phyloP scores from a whole-genome alignment of 30 jellyfish, hydroid and myxozoan species.

The Hydra vulgaris region DNA sequence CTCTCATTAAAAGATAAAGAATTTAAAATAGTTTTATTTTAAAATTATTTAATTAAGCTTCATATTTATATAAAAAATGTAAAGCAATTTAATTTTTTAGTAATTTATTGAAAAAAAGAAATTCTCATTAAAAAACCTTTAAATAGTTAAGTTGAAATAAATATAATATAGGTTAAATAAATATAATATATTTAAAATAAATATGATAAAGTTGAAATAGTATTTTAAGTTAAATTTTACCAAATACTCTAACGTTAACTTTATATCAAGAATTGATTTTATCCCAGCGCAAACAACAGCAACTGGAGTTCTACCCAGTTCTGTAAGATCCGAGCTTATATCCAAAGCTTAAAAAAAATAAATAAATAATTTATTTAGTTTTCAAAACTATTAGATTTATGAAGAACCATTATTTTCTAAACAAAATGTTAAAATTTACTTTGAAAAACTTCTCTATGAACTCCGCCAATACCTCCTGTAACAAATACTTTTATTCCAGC shows the following conservation, averaged over 20 bases:
- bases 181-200: no score
- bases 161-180: no score
- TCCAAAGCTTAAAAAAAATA: constrained; percentile 57
- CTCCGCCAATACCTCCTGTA: constrained; percentile 99
- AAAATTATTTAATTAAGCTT: no score
- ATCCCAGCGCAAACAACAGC: constrained; percentile 95
- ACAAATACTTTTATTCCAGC: constrained; percentile 91
- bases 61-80: no score
- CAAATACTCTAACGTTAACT: constrained; percentile 79
- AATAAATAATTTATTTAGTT: background rate
- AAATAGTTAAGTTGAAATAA: no score
- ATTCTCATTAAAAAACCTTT: no score
- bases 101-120: no score
- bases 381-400: background rate
- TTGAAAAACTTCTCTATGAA: constrained; percentile 81
- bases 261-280: constrained; percentile 78
- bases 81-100: no score
- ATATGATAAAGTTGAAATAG: no score
- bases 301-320: constrained; percentile 83
- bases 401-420: background rate
- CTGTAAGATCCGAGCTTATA: constrained; percentile 92
- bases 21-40: no score
- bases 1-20: no score
- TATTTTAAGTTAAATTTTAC: constrained; percentile 42
- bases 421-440: constrained; percentile 30